These are phyloP conservation scores for Bovichtus variegatus DNA, from an alignment of 2,797 vertebrate genomes.

Conservation along the genomic window DNA sequence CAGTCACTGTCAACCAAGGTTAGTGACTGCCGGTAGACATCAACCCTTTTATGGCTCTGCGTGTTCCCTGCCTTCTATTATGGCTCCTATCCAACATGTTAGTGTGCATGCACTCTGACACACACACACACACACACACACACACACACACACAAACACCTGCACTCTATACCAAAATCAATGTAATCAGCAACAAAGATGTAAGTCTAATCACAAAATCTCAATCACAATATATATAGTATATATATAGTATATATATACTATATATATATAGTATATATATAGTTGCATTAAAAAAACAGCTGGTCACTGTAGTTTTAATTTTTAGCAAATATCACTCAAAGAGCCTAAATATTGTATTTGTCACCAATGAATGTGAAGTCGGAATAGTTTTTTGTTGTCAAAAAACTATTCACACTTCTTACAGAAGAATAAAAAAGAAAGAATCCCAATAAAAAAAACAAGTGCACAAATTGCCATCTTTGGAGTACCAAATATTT, in stretches of 20 bases:
- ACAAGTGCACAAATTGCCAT: too few species aligned
- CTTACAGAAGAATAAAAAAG: background rate
- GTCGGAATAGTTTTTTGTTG: background rate
- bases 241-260: too few species aligned
- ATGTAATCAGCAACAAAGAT: background rate
- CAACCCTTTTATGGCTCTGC: conserved; percentile 40
- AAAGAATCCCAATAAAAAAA: too few species aligned
- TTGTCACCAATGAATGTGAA: background rate
- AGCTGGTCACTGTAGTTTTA: background rate
- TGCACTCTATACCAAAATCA: background rate
- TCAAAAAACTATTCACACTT: too few species aligned
- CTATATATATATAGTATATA: too few species aligned
- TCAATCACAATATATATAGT: too few species aligned
- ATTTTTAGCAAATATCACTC: background rate
- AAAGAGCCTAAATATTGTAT: background rate
- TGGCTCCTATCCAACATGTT: conserved; percentile 52
- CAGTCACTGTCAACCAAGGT: conserved; percentile 62
- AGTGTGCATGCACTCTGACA: conserved; percentile 34
- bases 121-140: conserved; percentile 46
- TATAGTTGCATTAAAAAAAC: background rate
- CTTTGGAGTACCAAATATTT: too few species aligned
- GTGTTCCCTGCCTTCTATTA: conserved; percentile 28
- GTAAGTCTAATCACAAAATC: too few species aligned
- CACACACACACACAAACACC: conserved; percentile 10
- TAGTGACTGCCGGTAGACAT: conserved; percentile 47